Conservation (phyloP, 2,113 vertebrate genomes). For the Conger conger region DNA sequence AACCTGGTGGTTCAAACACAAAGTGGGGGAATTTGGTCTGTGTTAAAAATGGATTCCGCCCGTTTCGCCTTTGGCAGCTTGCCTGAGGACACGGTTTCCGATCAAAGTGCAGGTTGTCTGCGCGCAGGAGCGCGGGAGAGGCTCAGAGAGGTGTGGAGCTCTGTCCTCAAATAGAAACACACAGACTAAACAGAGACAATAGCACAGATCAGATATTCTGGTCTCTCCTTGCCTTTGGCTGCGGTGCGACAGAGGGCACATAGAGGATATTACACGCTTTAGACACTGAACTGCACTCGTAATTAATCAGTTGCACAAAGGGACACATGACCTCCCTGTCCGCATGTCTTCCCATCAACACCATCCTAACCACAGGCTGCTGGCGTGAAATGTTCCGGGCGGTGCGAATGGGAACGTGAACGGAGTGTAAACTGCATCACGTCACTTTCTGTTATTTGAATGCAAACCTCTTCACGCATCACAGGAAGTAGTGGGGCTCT, state of each 20-base stretch:
- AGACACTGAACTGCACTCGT: background rate
- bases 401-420: too few species aligned
- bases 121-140: constrained; percentile 36
- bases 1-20: background rate
- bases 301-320: background rate
- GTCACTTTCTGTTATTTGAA: background rate
- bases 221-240: background rate
- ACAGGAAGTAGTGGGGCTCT: too few species aligned
- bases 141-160: constrained; percentile 49
- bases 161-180: background rate
- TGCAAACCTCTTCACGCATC: background rate
- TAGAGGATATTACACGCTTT: background rate
- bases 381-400: too few species aligned
- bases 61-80: constrained; percentile 38
- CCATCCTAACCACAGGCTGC: background rate
- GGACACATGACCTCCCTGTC: background rate
- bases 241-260: background rate
- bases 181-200: constrained; percentile 18
- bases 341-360: too few species aligned
- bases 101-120: constrained; percentile 64
- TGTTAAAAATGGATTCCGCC: constrained; percentile 38
- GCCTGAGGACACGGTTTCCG: constrained; percentile 50
- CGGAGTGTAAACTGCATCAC: too few species aligned
- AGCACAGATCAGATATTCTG: background rate
- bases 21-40: constrained; percentile 15